Conservation (phyloP, 2,113 vertebrate genomes). For the Grantiella picta region DNA sequence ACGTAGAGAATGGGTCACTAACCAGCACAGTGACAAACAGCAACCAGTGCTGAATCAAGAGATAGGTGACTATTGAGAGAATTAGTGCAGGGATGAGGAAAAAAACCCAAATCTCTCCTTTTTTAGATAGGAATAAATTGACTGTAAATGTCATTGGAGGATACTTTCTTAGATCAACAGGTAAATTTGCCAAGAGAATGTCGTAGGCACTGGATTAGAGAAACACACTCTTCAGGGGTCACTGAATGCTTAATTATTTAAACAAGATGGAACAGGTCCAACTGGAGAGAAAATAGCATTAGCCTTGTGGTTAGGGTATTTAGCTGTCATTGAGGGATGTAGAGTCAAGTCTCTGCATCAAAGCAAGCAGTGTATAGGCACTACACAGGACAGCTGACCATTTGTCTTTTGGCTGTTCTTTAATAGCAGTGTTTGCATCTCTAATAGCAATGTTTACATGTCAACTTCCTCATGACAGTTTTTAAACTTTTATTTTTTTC, state of each 20-base stretch:
- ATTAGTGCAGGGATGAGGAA: background rate
- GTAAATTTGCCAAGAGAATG: background rate
- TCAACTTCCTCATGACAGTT: background rate
- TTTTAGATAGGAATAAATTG: background rate
- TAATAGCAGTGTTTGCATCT: background rate
- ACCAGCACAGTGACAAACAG: background rate
- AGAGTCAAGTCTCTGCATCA: background rate
- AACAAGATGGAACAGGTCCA: background rate
- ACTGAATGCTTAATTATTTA: constrained; percentile 25
- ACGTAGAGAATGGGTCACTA: background rate
- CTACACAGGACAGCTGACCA: background rate
- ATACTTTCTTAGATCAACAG: background rate
- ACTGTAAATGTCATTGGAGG: background rate
- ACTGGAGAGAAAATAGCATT: background rate
- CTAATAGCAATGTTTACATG: background rate
- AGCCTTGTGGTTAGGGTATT: background rate
- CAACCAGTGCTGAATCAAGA: background rate
- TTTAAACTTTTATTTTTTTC: background rate
- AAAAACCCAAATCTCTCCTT: background rate
- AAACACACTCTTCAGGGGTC: background rate
- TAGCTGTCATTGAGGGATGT: background rate
- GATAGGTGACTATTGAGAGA: background rate
- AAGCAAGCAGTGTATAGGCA: background rate
- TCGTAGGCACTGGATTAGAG: background rate
- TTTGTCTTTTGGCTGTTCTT: background rate